Percentiles rank a stretch among this genome's conserved stretches.
phyloP scores from a whole-genome alignment of 2,888 invertebrate species.

The Leptothorax acervorum region DNA sequence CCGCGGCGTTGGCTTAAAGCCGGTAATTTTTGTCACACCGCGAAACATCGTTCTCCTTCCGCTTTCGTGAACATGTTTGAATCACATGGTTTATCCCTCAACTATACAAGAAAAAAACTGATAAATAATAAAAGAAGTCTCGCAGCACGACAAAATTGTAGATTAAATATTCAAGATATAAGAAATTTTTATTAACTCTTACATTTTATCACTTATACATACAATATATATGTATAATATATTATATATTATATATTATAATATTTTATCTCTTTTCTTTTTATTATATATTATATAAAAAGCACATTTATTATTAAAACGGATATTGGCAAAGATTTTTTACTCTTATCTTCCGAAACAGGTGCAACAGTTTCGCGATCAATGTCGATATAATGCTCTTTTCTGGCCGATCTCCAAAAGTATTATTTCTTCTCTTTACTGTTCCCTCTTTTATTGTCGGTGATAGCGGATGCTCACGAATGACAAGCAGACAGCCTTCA shows the following conservation, averaged over 20 bases:
- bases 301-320: background rate
- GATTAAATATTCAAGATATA: background rate
- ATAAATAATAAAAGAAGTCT: background rate
- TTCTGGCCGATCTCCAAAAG: constrained; percentile 59
- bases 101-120: background rate
- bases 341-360: background rate
- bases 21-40: constrained; percentile 44
- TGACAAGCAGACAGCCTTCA: background rate
- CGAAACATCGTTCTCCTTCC: constrained; percentile 31
- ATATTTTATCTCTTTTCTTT: background rate
- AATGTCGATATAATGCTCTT: constrained; percentile 58
- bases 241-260: background rate
- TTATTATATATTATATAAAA: background rate
- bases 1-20: constrained; percentile 13
- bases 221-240: background rate
- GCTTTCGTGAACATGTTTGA: constrained; percentile 2
- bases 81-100: background rate
- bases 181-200: background rate
- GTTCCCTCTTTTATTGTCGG: background rate
- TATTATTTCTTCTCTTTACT: background rate
- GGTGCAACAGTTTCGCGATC: constrained; percentile 65
- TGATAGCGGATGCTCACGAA: constrained; percentile 2
- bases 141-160: background rate
- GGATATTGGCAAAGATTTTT: background rate
- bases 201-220: background rate